Percentiles rank a stretch among this genome's conserved stretches.
Conservation (phyloP, 2,888 invertebrate genomes). For the Stenchaetothrips biformis region DNA sequence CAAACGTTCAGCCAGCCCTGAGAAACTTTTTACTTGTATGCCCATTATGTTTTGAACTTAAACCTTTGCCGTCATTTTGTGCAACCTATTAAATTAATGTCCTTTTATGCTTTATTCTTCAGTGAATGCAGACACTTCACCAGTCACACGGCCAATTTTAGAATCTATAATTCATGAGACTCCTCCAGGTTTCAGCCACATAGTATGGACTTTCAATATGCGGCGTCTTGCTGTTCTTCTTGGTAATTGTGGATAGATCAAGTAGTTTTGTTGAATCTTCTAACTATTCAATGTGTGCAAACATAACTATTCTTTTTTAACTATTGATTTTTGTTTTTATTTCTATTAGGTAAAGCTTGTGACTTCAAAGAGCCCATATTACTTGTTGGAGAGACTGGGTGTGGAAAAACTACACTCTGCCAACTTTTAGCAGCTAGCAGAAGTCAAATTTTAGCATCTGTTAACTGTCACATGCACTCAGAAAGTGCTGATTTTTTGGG, state of each 20-base stretch:
- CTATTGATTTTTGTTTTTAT: conserved; percentile 27
- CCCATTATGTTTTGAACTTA: conserved; percentile 34
- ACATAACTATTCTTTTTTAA: neutral
- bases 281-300: neutral
- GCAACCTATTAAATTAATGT: neutral
- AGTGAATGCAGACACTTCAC: conserved; percentile 56
- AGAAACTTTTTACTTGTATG: conserved; percentile 64
- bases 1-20: conserved; percentile 65
- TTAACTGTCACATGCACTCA: conserved; percentile 98
- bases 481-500: conserved; percentile 98
- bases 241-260: conserved; percentile 39
- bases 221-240: conserved; percentile 59
- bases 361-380: conserved; percentile 90
- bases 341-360: conserved; percentile 64
- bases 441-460: conserved; percentile 62
- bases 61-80: conserved; percentile 26
- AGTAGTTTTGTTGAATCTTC: neutral
- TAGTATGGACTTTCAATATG: conserved; percentile 95
- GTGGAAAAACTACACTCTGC: conserved; percentile 95
- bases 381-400: conserved; percentile 95
- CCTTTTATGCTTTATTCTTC: conserved; percentile 30
- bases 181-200: conserved; percentile 59
- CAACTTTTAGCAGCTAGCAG: conserved; percentile 75
- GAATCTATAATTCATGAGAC: conserved; percentile 57
- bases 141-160: conserved; percentile 68